Evolutionary conservation across 2,888 invertebrate species (phyloP), one percentile per base, ranked within the genome.

Genomic region (Cantharis rustica): DNA sequence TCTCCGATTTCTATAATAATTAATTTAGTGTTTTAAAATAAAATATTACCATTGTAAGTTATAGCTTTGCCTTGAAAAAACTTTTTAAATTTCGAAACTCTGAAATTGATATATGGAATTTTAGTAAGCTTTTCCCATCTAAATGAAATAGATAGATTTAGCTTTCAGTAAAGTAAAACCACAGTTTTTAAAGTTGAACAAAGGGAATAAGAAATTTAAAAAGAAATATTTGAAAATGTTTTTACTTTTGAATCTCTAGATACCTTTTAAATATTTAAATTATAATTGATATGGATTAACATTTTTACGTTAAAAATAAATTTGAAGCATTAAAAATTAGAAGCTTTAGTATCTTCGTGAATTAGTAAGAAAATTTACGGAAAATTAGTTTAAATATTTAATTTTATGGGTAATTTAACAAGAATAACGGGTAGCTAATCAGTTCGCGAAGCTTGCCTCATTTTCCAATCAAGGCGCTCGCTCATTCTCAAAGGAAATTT

Each of bases 121-220:
- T 68, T 73, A 69, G 71, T 72, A 73, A 75, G 75, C 66, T 75
- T 71, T 75, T 69, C 75, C 74, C 69, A 69, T 73, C 61, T 78
- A 78, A 78, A 76, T 78, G 78, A 78, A 76, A 78, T 74, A 78
- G 78, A 78, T 78, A 74, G 78, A 78, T 72, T 76, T 71, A 74
- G 69, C 69, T 73, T 69, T 70, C 68, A 69, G 73, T 68, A 68
- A 73, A 75, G 74, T 78, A 75, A 74, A 70, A 74, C 75, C 75
- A 75, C 47, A 47, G 47, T 47, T 47, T 47, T 47, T 47, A 47
- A 47, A 47, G 47, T 47, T 47, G 47, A 47, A 47, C 47, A 47
- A 47, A 47, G 47, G 47, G 47, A 47, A 47, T 47, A 47, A 47
- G n/a, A 47, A 47, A 47, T 47, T 47, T 47, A 47, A 47, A 47